Percentiles rank a stretch among this genome's conserved stretches.
phyloP scores from a whole-genome alignment of 53 echinoderm and acorn worm species.

The Echinarachnius parma region DNA sequence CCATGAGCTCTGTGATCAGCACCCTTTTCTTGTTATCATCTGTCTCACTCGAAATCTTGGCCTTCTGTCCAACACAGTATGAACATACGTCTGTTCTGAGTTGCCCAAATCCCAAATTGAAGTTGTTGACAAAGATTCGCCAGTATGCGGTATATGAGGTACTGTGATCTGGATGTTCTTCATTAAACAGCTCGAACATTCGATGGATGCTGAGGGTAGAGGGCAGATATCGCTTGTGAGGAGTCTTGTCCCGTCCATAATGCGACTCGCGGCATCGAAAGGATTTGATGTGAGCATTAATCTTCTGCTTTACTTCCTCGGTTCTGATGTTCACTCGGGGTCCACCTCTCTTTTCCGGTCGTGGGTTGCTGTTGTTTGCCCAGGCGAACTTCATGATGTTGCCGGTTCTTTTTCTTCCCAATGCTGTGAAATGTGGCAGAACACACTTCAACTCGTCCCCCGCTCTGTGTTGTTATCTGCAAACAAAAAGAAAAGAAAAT shows the following conservation, averaged over 20 bases:
- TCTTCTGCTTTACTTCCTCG: neutral
- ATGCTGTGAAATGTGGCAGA: neutral
- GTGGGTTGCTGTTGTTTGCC: neutral
- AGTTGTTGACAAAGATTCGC: neutral
- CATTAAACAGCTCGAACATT: too few species aligned
- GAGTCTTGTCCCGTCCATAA: neutral
- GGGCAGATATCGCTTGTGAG: neutral
- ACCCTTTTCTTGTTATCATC: too few species aligned
- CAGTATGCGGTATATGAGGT: neutral
- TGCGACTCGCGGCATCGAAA: neutral
- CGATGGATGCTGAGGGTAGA: neutral
- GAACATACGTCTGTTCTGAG: slow-evolving; percentile 26
- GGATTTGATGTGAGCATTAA: neutral
- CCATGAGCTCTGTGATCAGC: too few species aligned
- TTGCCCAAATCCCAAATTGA: slow-evolving; percentile 47
- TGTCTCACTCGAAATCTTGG: neutral
- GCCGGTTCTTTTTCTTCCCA: too few species aligned
- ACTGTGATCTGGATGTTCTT: too few species aligned
- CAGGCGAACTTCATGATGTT: too few species aligned
- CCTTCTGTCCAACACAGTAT: neutral
- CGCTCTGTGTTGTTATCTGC: neutral
- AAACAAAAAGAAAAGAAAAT: neutral
- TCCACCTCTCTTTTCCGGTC: neutral
- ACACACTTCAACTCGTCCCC: neutral
- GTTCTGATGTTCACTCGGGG: neutral